phyloP scores from a whole-genome alignment of 2,113 vertebrate genomes.

The Micromys minutus region DNA sequence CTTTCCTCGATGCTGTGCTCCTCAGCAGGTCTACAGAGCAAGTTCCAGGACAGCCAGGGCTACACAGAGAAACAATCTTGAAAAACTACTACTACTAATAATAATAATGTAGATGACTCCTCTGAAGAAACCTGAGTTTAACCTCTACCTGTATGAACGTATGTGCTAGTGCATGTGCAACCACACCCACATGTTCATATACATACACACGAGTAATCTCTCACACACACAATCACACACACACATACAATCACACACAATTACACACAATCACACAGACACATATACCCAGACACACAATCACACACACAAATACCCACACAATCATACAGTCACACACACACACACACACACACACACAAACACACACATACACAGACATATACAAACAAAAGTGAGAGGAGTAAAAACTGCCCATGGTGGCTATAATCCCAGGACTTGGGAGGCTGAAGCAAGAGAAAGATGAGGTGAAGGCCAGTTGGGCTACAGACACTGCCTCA shows the following conservation, averaged over 20 bases:
- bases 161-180: background rate
- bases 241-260: background rate
- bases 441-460: background rate
- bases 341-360: background rate
- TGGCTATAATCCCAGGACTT: background rate
- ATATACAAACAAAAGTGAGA: background rate
- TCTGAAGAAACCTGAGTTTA: background rate
- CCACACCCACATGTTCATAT: background rate
- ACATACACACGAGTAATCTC: too few relatives aligned
- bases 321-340: background rate
- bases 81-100: background rate
- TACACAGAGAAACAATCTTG: background rate
- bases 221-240: background rate
- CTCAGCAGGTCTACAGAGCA: background rate
- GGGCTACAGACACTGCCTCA: background rate
- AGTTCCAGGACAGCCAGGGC: background rate
- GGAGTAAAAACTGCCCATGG: background rate
- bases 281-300: background rate
- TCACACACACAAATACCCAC: background rate
- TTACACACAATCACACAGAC: background rate
- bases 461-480: background rate
- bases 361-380: background rate
- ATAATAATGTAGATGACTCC: background rate
- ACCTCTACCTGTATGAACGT: background rate
- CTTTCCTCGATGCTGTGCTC: background rate